Evolutionary conservation across 2,888 invertebrate species (phyloP).

Genomic region (Synergus japonicus): DNA sequence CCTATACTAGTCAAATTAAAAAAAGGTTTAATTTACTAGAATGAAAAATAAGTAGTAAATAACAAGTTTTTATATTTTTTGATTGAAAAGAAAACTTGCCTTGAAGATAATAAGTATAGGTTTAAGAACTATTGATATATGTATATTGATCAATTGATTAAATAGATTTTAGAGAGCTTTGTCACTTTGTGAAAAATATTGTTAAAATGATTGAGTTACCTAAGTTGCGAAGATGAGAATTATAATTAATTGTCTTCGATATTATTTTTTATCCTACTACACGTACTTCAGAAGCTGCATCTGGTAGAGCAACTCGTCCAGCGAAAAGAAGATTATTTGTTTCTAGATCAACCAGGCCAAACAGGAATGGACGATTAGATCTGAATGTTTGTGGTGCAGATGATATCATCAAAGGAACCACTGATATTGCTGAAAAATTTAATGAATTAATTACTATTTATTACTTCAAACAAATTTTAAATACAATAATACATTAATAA

Average conservation of each 20-base stretch:
- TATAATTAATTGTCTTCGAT: background rate
- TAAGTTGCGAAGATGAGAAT: background rate
- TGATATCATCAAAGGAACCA: slow-evolving; percentile 82
- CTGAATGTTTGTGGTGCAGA: slow-evolving; percentile 78
- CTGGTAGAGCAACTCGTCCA: slow-evolving; percentile 81
- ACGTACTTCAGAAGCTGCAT: background rate
- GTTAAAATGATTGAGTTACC: background rate
- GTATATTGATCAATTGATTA: too few relatives aligned
- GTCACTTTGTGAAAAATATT: background rate
- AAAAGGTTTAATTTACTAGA: background rate
- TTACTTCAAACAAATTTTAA: too few relatives aligned
- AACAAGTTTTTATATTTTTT: too few relatives aligned
- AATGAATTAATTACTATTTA: too few relatives aligned
- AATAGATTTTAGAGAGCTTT: background rate
- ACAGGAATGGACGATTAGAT: slow-evolving; percentile 83
- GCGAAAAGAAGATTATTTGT: slow-evolving; percentile 82
- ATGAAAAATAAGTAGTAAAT: background rate
- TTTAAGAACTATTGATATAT: too few relatives aligned
- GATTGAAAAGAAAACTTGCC: too few relatives aligned
- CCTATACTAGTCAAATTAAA: background rate
- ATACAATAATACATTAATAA: too few relatives aligned
- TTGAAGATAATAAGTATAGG: too few relatives aligned
- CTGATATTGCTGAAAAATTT: slow-evolving; percentile 77
- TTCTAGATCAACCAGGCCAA: slow-evolving; percentile 81
- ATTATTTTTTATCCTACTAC: slow-evolving; percentile 11